Evolutionary conservation across 2,797 vertebrate species (phyloP).

Genomic region (Molossus alvarezi): DNA sequence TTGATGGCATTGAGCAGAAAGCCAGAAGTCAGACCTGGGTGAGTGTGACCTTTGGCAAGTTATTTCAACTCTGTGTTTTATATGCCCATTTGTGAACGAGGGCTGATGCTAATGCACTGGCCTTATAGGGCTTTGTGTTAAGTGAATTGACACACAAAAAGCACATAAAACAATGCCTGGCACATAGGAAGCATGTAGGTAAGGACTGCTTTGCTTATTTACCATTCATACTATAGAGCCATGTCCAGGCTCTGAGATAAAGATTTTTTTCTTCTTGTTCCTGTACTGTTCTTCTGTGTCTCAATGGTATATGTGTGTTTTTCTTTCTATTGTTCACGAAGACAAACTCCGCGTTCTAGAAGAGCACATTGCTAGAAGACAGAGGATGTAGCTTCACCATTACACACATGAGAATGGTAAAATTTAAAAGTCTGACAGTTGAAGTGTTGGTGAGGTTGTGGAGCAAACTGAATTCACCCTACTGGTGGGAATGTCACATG

Average conservation of each 20-base stretch:
- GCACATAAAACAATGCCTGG: neutral
- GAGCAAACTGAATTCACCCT: neutral
- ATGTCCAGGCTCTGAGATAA: neutral
- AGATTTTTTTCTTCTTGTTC: conserved; percentile 5
- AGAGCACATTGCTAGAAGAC: conserved; percentile 11
- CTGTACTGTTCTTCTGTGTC: neutral
- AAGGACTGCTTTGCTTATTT: neutral
- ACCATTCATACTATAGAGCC: neutral
- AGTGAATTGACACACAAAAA: neutral
- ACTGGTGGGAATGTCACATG: neutral
- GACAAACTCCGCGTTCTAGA: neutral
- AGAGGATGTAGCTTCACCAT: neutral
- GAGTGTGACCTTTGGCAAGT: neutral
- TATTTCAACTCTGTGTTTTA: neutral
- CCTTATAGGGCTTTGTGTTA: neutral
- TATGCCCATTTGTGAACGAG: conserved; percentile 53
- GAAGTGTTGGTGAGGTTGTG: neutral
- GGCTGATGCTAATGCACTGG: neutral
- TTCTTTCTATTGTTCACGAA: neutral
- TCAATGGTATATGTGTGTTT: neutral
- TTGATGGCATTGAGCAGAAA: conserved; percentile 37
- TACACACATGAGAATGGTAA: neutral
- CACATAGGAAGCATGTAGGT: neutral
- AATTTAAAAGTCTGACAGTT: neutral
- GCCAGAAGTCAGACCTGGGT: neutral